These are phyloP conservation scores for Capitella teleta DNA, from an alignment of 1,140 invertebrate species.

Conservation along the genomic window DNA sequence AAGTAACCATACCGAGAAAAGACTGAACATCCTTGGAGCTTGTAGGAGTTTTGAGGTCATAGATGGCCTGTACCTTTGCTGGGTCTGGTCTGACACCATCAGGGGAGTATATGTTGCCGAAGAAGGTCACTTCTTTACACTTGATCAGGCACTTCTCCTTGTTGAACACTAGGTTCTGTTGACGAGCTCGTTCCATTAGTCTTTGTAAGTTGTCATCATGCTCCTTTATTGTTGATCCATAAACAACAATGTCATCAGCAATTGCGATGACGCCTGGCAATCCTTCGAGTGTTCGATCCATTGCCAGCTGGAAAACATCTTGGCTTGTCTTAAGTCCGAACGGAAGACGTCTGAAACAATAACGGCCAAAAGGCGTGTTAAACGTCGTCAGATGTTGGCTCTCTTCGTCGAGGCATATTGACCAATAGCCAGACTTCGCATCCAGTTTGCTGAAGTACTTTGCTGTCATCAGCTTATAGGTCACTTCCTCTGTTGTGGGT, in stretches of 20 bases:
- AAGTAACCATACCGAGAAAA: slow-evolving; percentile 19
- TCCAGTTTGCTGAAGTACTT: slow-evolving; percentile 20
- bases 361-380: slow-evolving; percentile 20
- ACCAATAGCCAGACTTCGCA: slow-evolving; percentile 29
- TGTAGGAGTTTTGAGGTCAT: slow-evolving; percentile 13
- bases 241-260: slow-evolving; percentile 23
- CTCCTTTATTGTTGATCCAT: neutral
- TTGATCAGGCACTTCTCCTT: slow-evolving; percentile 25
- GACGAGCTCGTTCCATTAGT: slow-evolving; percentile 26
- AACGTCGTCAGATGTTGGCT: slow-evolving; percentile 21
- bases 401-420: slow-evolving; percentile 20
- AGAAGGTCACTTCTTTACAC: slow-evolving; percentile 5
- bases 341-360: slow-evolving; percentile 20
- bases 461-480: slow-evolving; percentile 18
- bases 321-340: slow-evolving; percentile 22
- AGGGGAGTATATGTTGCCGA: slow-evolving; percentile 23
- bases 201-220: slow-evolving; percentile 7
- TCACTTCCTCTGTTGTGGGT: slow-evolving; percentile 1
- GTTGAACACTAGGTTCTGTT: slow-evolving; percentile 36
- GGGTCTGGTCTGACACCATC: slow-evolving; percentile 35
- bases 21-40: slow-evolving; percentile 14
- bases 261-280: slow-evolving; percentile 31
- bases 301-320: slow-evolving; percentile 27
- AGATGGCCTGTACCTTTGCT: slow-evolving; percentile 34
- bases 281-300: slow-evolving; percentile 23